Evolutionary conservation across 2,797 vertebrate species (phyloP).

Genomic region (Spinus pinus): DNA sequence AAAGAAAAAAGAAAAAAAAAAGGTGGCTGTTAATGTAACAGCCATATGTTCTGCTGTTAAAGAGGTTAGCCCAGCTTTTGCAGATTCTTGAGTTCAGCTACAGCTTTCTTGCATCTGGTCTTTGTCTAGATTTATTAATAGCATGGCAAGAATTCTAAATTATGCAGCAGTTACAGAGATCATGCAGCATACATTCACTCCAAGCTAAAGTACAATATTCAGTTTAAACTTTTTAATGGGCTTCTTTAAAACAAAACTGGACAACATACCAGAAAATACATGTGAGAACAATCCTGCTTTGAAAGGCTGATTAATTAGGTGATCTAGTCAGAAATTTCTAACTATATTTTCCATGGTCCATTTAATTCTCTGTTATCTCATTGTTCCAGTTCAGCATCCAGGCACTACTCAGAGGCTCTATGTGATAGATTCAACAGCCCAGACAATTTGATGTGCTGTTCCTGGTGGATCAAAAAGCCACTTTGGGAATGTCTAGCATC

Average conservation of each 20-base stretch:
- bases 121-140: constrained; percentile 69
- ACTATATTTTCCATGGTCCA: background rate
- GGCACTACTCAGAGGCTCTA: background rate
- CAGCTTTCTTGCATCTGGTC: constrained; percentile 61
- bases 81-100: constrained; percentile 53
- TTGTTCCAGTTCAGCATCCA: constrained; percentile 37
- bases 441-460: background rate
- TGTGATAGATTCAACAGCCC: background rate
- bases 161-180: constrained; percentile 41
- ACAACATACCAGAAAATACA: constrained; percentile 21
- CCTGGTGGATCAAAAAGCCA: background rate
- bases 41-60: constrained; percentile 57
- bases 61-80: constrained; percentile 50
- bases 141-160: constrained; percentile 54
- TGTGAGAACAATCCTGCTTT: constrained; percentile 27
- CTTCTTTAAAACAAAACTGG: constrained; percentile 41
- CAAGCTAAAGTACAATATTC: constrained; percentile 13
- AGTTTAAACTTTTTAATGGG: constrained; percentile 41
- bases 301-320: constrained; percentile 33
- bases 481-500: background rate
- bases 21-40: constrained; percentile 32
- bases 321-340: constrained; percentile 23
- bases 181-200: background rate
- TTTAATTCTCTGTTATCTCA: constrained; percentile 35
- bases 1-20: background rate